Percentiles rank a stretch among this genome's conserved stretches.
Conservation (phyloP, 2,888 invertebrate species). For the Dasysyrphus tricinctus region DNA sequence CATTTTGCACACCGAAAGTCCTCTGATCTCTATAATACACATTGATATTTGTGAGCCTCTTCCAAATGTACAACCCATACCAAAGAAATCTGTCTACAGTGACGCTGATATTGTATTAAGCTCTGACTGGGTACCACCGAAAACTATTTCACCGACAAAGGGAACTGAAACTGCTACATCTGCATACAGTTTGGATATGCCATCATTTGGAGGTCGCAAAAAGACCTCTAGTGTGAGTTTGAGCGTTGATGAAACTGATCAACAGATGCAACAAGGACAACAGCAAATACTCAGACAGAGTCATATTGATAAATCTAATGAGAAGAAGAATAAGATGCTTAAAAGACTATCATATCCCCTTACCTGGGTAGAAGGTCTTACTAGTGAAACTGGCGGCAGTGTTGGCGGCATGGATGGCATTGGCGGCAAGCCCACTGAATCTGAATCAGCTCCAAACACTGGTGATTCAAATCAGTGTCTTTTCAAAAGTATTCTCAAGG, state of each 20-base stretch:
- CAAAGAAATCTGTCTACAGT: conserved; percentile 87
- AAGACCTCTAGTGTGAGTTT: conserved; percentile 90
- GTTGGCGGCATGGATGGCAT: conserved; percentile 75
- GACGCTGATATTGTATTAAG: conserved; percentile 95
- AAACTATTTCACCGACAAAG: conserved; percentile 90
- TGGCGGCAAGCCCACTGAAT: conserved; percentile 81
- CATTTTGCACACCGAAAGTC: too few species aligned
- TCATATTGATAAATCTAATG: conserved; percentile 81
- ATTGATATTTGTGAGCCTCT: conserved; percentile 93
- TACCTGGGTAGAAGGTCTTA: conserved; percentile 95
- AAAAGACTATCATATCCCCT: conserved; percentile 95
- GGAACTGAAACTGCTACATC: conserved; percentile 85
- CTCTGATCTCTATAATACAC: too few species aligned
- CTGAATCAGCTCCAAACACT: conserved; percentile 83
- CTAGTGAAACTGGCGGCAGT: conserved; percentile 88
- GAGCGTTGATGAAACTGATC: conserved; percentile 87
- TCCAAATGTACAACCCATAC: conserved; percentile 87
- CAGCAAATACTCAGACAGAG: conserved; percentile 72
- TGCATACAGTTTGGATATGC: conserved; percentile 80
- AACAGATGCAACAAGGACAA: conserved; percentile 71
- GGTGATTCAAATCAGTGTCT: conserved; percentile 88
- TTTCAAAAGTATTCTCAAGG: conserved; percentile 97
- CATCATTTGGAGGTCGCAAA: conserved; percentile 84
- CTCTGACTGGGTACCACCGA: conserved; percentile 94
- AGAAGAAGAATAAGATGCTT: conserved; percentile 94